phyloP scores from a whole-genome alignment of 1,140 invertebrate genomes.

The Ridgeia piscesae region DNA sequence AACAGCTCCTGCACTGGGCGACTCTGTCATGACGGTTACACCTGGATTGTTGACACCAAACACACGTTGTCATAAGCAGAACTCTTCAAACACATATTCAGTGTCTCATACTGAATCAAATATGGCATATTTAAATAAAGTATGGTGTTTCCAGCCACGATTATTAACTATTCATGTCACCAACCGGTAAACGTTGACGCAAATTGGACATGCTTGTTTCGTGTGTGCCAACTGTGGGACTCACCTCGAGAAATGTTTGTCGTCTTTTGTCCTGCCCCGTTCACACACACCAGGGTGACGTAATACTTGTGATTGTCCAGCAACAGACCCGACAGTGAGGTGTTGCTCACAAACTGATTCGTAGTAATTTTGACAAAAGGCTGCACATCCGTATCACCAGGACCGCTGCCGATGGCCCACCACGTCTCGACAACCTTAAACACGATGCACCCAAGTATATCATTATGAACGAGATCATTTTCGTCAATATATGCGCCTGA shows the following conservation, averaged over 20 bases:
- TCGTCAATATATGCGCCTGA: no score
- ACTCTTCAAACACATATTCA: no score
- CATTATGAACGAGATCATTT: no score
- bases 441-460: no score
- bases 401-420: not conserved
- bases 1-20: not conserved
- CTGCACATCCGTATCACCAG: not conserved
- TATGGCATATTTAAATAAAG: no score
- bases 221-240: not conserved
- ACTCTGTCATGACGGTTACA: not conserved
- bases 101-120: no score
- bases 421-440: not conserved
- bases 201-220: no score
- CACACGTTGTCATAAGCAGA: not conserved
- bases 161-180: no score
- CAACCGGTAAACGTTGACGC: no score
- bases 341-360: not conserved
- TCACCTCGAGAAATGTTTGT: not conserved
- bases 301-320: not conserved
- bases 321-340: not conserved
- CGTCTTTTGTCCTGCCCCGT: not conserved
- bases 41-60: not conserved
- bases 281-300: not conserved
- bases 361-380: not conserved
- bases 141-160: no score